Conservation (phyloP, 1,140 invertebrate genomes). For the Oscheius sp. region DNA sequence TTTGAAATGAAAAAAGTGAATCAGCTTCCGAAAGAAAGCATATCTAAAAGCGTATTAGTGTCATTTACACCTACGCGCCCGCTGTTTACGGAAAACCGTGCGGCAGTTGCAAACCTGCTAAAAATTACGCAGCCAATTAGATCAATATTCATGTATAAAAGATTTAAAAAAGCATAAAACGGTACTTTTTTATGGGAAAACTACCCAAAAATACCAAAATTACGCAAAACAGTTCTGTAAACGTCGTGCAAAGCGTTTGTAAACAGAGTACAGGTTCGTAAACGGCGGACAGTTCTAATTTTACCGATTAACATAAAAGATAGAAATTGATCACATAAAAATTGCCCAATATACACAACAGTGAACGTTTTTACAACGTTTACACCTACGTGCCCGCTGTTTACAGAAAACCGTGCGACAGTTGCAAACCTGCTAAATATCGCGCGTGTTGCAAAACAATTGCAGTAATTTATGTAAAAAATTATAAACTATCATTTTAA, state of each 20-base stretch:
- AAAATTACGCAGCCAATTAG: too few species aligned
- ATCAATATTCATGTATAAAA: too few species aligned
- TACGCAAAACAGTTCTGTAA: background rate
- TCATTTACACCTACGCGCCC: background rate
- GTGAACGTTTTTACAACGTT: background rate
- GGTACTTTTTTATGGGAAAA: background rate
- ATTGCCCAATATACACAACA: background rate
- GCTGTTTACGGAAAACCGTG: background rate
- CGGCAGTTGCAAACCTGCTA: background rate
- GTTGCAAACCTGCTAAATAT: background rate
- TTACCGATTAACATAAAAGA: too few species aligned
- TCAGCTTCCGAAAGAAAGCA: too few species aligned
- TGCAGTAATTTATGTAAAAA: too few species aligned
- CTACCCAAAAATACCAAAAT: background rate
- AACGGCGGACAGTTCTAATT: background rate
- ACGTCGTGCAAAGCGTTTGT: background rate
- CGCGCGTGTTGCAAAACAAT: too few species aligned
- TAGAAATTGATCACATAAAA: too few species aligned
- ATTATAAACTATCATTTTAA: too few species aligned
- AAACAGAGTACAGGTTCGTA: background rate
- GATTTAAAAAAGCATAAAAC: too few species aligned
- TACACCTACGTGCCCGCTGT: background rate
- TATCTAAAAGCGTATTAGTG: background rate
- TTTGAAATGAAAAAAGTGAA: too few species aligned
- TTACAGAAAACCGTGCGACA: background rate